These are phyloP conservation scores for Petrocephalus zakoni DNA, from an alignment of 2,113 vertebrate species.

Conservation along the genomic window DNA sequence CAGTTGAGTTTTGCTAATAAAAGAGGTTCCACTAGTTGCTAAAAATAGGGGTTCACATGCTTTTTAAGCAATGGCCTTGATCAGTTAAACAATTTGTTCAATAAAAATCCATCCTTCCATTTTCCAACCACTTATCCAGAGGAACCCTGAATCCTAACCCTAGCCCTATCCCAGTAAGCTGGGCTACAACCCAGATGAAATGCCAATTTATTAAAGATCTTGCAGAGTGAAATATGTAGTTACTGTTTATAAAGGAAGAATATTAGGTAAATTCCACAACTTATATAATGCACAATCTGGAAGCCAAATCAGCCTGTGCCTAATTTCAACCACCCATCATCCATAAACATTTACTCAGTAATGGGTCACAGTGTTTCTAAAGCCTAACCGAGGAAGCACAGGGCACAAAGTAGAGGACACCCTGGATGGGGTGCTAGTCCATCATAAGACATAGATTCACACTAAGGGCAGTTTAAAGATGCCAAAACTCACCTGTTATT, in stretches of 20 bases:
- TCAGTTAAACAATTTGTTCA: neutral
- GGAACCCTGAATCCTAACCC: neutral
- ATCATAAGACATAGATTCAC: neutral
- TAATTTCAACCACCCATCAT: neutral
- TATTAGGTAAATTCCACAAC: neutral
- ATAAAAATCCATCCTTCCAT: neutral
- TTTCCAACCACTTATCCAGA: neutral
- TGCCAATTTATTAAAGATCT: neutral
- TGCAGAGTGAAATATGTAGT: neutral
- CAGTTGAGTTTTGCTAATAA: neutral
- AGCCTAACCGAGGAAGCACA: neutral
- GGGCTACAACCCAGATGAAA: neutral
- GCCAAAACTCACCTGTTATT: neutral
- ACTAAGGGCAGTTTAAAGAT: neutral
- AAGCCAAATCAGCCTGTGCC: neutral
- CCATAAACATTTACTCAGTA: neutral
- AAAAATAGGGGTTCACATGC: neutral
- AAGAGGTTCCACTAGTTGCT: neutral
- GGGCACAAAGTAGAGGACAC: neutral
- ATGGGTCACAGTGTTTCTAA: neutral
- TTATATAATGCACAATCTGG: neutral
- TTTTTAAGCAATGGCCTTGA: neutral
- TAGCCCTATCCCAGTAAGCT: neutral
- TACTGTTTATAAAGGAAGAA: neutral
- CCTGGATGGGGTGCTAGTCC: neutral